Conservation (phyloP, 2,797 vertebrate genomes). For the Argya squamiceps region DNA sequence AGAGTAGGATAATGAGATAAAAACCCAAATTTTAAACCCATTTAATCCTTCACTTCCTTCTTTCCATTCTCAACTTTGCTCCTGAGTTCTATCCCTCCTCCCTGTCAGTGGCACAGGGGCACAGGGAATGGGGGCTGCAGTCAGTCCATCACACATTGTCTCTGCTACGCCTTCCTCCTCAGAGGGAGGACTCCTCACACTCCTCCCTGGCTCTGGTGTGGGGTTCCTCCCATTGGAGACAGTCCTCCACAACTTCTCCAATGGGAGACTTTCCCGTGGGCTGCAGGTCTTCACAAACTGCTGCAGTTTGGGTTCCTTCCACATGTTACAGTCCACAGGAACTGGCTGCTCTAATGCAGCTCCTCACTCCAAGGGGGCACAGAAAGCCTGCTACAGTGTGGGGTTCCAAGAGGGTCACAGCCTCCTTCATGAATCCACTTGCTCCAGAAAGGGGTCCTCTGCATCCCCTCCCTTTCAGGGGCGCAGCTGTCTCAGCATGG, state of each 20-base stretch:
- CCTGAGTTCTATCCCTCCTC: accelerated
- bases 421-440: neutral
- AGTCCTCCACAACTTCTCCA: neutral
- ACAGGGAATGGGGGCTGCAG: neutral
- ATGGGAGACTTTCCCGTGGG: accelerated
- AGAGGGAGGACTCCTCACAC: neutral
- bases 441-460: neutral
- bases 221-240: neutral
- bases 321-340: accelerated
- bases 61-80: neutral
- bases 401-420: neutral
- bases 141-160: accelerated
- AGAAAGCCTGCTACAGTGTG: neutral
- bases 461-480: accelerated
- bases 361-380: neutral
- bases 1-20: neutral
- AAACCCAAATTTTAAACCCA: neutral
- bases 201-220: neutral
- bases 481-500: neutral
- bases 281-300: neutral
- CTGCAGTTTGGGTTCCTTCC: neutral
- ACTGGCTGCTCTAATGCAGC: neutral
- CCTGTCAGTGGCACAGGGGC: accelerated
- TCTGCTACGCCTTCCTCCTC: neutral
- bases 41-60: neutral